phyloP scores from a whole-genome alignment of 2,888 invertebrate genomes.

The Eristalinus aeneus region DNA sequence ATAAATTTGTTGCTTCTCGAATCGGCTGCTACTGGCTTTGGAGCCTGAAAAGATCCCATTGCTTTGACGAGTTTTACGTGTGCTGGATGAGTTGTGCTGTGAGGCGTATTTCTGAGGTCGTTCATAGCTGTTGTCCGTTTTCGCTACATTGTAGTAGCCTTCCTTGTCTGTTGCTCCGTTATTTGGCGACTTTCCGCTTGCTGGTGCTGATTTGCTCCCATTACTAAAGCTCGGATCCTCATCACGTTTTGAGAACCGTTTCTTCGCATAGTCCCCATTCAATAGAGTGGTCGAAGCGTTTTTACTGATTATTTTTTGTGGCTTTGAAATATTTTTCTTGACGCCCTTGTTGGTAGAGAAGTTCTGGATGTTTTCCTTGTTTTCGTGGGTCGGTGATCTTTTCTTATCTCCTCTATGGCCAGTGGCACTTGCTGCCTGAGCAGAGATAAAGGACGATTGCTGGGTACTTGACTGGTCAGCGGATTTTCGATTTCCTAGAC shows the following conservation, averaged over 20 bases:
- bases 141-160: constrained; percentile 76
- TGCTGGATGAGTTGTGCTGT: constrained; percentile 68
- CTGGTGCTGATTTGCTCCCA: constrained; percentile 13
- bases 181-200: constrained; percentile 3
- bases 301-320: constrained; percentile 75
- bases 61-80: constrained; percentile 36
- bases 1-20: constrained; percentile 46
- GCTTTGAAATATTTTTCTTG: constrained; percentile 41
- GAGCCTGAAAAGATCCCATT: constrained; percentile 43
- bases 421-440: neutral
- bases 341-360: constrained; percentile 63
- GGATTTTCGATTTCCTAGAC: constrained; percentile 16
- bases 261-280: constrained; percentile 31
- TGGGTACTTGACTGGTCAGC: constrained; percentile 4
- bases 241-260: constrained; percentile 38
- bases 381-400: constrained; percentile 80
- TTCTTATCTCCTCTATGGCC: constrained; percentile 76
- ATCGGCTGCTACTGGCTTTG: constrained; percentile 25
- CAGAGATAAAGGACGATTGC: neutral
- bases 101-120: constrained; percentile 75
- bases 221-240: constrained; percentile 33
- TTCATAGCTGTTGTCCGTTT: constrained; percentile 80
- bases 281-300: constrained; percentile 41
- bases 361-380: constrained; percentile 78
- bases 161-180: constrained; percentile 69